Evolutionary conservation across 64 coral and sea anemone genomes (phyloP).

Genomic region (Stichodactyla helianthus): DNA sequence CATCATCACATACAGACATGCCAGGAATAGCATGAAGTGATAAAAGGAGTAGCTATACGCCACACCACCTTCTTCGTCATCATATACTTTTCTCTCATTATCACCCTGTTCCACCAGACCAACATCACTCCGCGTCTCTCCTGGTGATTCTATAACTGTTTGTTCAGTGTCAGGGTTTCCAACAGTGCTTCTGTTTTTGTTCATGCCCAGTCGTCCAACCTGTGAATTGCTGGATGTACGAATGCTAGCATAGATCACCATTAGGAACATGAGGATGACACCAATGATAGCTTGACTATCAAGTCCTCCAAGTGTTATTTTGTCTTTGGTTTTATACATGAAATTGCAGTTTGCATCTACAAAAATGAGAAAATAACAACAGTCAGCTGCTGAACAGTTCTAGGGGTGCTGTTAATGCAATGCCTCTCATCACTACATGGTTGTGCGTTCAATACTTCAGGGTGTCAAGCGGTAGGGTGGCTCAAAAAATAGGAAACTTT

Average conservation of each 20-base stretch:
- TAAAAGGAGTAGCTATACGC: slow-evolving; percentile 93
- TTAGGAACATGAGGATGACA: slow-evolving; percentile 77
- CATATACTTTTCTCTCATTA: slow-evolving; percentile 43
- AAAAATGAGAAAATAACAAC: not conserved
- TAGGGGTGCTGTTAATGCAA: too few species aligned
- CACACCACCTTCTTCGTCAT: slow-evolving; percentile 72
- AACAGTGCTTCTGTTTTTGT: not conserved
- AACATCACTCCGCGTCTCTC: slow-evolving; percentile 37
- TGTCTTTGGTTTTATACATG: not conserved
- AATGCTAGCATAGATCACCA: slow-evolving; percentile 83
- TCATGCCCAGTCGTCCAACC: slow-evolving; percentile 56
- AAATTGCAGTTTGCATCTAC: not conserved
- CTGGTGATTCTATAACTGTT: slow-evolving; percentile 30
- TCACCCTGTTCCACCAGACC: slow-evolving; percentile 56
- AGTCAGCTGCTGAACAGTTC: too few species aligned
- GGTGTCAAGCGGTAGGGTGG: too few species aligned
- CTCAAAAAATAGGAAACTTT: too few species aligned
- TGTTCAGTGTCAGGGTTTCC: slow-evolving; percentile 24
- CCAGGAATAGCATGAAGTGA: slow-evolving; percentile 83
- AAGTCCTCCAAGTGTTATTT: slow-evolving; percentile 33
- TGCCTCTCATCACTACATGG: too few species aligned
- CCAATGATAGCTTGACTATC: slow-evolving; percentile 79
- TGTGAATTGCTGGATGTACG: slow-evolving; percentile 75
- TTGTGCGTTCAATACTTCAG: too few species aligned
- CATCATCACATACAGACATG: slow-evolving; percentile 87